Conservation (phyloP, 2,888 invertebrate species). For the Buathra laborator region DNA sequence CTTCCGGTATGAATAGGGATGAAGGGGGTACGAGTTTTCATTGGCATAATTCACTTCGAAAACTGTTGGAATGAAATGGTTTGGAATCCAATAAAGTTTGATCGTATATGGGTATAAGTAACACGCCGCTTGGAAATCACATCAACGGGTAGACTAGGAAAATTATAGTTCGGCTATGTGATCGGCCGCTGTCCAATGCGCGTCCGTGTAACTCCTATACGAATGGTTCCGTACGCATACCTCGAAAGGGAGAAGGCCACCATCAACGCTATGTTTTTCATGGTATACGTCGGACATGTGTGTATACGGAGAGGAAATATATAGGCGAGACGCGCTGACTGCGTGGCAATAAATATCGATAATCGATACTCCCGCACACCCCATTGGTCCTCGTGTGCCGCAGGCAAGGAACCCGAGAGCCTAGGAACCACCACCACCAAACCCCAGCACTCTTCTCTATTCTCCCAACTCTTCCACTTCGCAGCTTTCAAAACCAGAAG, state of each 20-base stretch:
- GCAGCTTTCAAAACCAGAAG: slow-evolving; percentile 78
- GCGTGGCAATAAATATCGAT: slow-evolving; percentile 82
- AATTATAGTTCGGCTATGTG: slow-evolving; percentile 35
- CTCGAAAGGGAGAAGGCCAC: slow-evolving; percentile 21
- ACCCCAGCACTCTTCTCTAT: slow-evolving; percentile 19
- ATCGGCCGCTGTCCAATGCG: slow-evolving; percentile 1
- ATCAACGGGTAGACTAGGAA: slow-evolving; percentile 33
- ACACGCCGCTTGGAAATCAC: slow-evolving; percentile 29
- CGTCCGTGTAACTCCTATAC: background rate
- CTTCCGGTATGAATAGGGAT: slow-evolving; percentile 9
- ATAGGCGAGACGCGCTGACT: slow-evolving; percentile 77
- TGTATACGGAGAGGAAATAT: slow-evolving; percentile 65
- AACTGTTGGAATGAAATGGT: slow-evolving; percentile 23
- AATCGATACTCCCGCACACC: slow-evolving; percentile 78
- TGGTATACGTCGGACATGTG: slow-evolving; percentile 37
- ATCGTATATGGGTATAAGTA: slow-evolving; percentile 17
- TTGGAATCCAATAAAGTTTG: slow-evolving; percentile 30
- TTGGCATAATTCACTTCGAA: slow-evolving; percentile 19
- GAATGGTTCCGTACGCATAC: slow-evolving; percentile 8
- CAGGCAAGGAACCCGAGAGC: slow-evolving; percentile 70
- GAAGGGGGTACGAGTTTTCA: slow-evolving; percentile 5
- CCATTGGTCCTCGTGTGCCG: slow-evolving; percentile 75
- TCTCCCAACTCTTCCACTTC: slow-evolving; percentile 65
- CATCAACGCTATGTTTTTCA: slow-evolving; percentile 6
- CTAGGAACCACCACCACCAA: background rate